Conservation (phyloP, 2,113 vertebrate species). For the Saccopteryx bilineata region DNA sequence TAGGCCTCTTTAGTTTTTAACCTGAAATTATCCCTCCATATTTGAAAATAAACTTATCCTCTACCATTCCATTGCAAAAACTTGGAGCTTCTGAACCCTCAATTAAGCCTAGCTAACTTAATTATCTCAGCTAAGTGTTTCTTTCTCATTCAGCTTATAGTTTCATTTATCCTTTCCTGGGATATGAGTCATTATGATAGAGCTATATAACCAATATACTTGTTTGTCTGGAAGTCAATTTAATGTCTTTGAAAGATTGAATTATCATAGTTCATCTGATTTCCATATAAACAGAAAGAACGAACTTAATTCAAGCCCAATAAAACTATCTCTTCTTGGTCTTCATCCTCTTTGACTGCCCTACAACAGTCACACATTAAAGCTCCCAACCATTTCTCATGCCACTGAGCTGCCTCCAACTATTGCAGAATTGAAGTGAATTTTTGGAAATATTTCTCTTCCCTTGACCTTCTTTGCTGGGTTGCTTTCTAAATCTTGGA, state of each 20-base stretch:
- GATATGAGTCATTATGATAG: conserved; percentile 79
- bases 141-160: conserved; percentile 76
- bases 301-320: conserved; percentile 47
- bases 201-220: conserved; percentile 78
- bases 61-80: conserved; percentile 69
- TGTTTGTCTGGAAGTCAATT: conserved; percentile 76
- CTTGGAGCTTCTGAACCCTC: conserved; percentile 70
- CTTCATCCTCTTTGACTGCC: not conserved
- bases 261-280: conserved; percentile 75
- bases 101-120: conserved; percentile 78
- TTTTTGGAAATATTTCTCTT: conserved; percentile 31
- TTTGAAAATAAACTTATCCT: conserved; percentile 65
- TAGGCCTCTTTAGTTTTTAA: conserved; percentile 58
- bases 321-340: conserved; percentile 41
- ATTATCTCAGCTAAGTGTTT: conserved; percentile 82
- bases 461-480: not conserved
- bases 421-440: not conserved
- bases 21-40: conserved; percentile 59
- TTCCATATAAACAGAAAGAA: conserved; percentile 68
- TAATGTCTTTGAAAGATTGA: conserved; percentile 79
- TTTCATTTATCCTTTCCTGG: conserved; percentile 80
- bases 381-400: not conserved
- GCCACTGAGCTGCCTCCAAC: not conserved
- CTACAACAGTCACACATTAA: not conserved
- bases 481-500: not conserved